These are phyloP conservation scores for Neolamprologus modestus DNA, from an alignment of 2,113 vertebrate species.

Conservation along the genomic window DNA sequence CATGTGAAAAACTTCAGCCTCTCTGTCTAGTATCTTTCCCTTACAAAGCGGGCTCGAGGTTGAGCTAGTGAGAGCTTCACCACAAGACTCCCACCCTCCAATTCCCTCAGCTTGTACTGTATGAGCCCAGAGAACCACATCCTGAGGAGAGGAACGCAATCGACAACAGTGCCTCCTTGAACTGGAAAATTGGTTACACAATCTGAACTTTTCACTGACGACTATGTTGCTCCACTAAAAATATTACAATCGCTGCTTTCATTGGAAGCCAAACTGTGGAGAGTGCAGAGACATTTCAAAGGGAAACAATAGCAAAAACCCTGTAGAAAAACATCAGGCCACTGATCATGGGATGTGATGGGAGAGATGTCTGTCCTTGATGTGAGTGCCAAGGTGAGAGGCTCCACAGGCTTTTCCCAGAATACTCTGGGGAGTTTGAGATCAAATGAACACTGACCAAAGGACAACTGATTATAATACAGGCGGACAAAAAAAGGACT, in stretches of 20 bases:
- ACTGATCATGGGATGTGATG: constrained; percentile 61
- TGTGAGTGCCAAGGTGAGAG: constrained; percentile 65
- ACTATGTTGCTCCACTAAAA: constrained; percentile 67
- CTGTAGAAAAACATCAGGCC: constrained; percentile 55
- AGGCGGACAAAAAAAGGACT: constrained; percentile 18
- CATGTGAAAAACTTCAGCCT: constrained; percentile 64
- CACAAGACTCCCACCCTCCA: constrained; percentile 66
- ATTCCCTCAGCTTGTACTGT: constrained; percentile 62
- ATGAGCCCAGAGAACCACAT: constrained; percentile 74
- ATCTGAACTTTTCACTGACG: constrained; percentile 76
- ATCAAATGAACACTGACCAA: constrained; percentile 35
- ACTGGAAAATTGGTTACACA: constrained; percentile 77
- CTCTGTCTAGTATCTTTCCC: constrained; percentile 69
- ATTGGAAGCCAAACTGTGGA: constrained; percentile 64
- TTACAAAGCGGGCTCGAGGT: constrained; percentile 56
- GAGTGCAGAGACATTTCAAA: constrained; percentile 55
- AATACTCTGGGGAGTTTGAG: constrained; percentile 42
- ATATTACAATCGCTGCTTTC: constrained; percentile 75
- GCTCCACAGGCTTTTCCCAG: constrained; percentile 59
- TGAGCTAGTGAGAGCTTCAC: constrained; percentile 55
- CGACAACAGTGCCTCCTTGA: constrained; percentile 64
- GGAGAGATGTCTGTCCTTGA: constrained; percentile 57
- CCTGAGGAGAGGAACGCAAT: constrained; percentile 69
- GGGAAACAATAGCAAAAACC: constrained; percentile 60
- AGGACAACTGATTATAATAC: neutral